Conservation (phyloP, 2,888 invertebrate genomes). For the Hypselothyrea guttata region DNA sequence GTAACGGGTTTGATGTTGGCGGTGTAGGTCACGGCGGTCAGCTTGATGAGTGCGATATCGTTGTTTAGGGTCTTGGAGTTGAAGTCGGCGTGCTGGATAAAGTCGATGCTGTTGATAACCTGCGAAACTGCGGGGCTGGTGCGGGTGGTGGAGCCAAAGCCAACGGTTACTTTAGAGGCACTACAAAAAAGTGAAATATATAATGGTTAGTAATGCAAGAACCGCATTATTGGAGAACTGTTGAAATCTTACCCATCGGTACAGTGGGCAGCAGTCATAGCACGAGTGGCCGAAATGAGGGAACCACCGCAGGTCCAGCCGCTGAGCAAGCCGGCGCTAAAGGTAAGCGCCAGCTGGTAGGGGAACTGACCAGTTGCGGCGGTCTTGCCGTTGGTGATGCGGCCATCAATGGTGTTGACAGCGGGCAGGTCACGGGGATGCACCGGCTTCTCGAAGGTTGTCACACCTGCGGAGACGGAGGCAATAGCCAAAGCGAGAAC, state of each 20-base stretch:
- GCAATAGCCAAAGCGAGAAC: conserved; percentile 28
- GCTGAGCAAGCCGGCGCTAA: conserved; percentile 44
- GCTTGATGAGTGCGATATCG: conserved; percentile 75
- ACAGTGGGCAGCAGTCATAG: conserved; percentile 78
- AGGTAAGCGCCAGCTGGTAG: conserved; percentile 73
- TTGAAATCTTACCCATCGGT: conserved; percentile 68
- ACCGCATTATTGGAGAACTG: too few relatives aligned
- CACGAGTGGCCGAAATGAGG: conserved; percentile 57
- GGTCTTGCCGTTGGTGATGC: conserved; percentile 71
- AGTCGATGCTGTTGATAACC: conserved; percentile 56
- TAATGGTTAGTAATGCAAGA: too few relatives aligned
- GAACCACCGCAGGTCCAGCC: conserved; percentile 78
- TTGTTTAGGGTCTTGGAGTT: conserved; percentile 57
- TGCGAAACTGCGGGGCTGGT: conserved; percentile 59
- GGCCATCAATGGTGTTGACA: conserved; percentile 48
- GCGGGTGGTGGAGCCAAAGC: conserved; percentile 69
- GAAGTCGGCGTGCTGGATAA: conserved; percentile 80
- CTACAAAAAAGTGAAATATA: conserved; percentile 34
- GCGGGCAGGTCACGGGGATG: conserved; percentile 58
- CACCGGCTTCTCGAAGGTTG: conserved; percentile 43
- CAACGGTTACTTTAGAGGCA: conserved; percentile 57
- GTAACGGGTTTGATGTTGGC: conserved; percentile 38
- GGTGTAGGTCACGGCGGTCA: conserved; percentile 43
- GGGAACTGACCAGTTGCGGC: conserved; percentile 66
- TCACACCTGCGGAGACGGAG: conserved; percentile 56